These are phyloP conservation scores for Neocrepidodera transversa DNA, from an alignment of 2,888 invertebrate species.

Conservation along the genomic window DNA sequence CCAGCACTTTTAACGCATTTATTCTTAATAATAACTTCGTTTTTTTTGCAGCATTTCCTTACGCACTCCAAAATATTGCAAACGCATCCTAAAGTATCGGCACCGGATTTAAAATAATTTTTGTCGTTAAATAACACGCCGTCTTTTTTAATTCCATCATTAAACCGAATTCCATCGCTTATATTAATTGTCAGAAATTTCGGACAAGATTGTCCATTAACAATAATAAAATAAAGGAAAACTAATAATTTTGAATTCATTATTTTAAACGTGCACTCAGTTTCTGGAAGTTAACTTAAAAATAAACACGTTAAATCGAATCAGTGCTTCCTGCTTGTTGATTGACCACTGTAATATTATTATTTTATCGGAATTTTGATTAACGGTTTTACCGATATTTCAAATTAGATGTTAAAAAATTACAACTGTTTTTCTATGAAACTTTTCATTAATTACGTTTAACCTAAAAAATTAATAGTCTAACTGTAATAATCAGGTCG, in stretches of 20 bases:
- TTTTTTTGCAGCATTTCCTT: constrained; percentile 39
- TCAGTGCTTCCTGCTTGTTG: background rate
- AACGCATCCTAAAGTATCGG: constrained; percentile 30
- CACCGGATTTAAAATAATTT: constrained; percentile 32
- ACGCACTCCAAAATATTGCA: constrained; percentile 35
- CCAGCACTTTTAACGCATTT: constrained; percentile 7
- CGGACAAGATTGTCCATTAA: background rate
- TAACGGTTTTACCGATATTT: too few relatives aligned
- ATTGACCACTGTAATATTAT: background rate
- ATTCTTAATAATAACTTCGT: constrained; percentile 14
- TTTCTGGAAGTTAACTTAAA: background rate
- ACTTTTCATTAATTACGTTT: too few relatives aligned
- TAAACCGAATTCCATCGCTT: constrained; percentile 27
- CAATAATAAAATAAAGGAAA: background rate
- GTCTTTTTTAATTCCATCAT: constrained; percentile 25
- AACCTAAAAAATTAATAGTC: too few relatives aligned
- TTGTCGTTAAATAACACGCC: constrained; percentile 29
- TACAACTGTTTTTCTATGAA: too few relatives aligned
- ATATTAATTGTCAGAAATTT: constrained; percentile 26
- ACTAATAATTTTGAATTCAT: background rate
- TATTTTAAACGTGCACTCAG: too few relatives aligned
- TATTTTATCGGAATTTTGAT: too few relatives aligned
- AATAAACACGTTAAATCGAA: background rate
- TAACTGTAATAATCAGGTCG: too few relatives aligned
- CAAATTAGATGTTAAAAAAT: too few relatives aligned